phyloP scores from a whole-genome alignment of 2,113 vertebrate genomes.

The Budorcas taxicolor region DNA sequence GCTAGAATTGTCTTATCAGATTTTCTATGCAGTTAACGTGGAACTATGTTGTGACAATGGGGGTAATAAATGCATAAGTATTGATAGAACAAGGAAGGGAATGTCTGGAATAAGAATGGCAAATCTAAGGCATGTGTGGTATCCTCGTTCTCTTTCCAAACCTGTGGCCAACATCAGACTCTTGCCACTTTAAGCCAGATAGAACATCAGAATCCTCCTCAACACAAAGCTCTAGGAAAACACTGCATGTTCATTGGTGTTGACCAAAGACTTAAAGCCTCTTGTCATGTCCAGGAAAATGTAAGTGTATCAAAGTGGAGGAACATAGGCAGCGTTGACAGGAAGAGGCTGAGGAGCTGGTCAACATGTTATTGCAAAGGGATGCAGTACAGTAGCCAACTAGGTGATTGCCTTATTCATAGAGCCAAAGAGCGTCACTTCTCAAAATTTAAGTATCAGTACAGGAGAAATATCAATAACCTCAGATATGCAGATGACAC shows the following conservation, averaged over 20 bases:
- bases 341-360: background rate
- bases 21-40: background rate
- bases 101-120: background rate
- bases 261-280: background rate
- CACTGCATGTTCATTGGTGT: background rate
- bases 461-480: too few species aligned
- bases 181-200: background rate
- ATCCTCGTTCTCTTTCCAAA: background rate
- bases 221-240: background rate
- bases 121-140: background rate
- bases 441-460: background rate
- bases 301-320: background rate
- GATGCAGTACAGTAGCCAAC: background rate
- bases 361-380: background rate
- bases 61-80: background rate
- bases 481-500: too few species aligned
- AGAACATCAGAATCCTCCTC: background rate
- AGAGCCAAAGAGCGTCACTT: background rate
- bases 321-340: background rate
- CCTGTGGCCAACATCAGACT: background rate
- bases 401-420: background rate
- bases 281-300: background rate
- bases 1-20: background rate
- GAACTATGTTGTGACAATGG: background rate
- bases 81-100: background rate